Percentiles rank a stretch among this genome's conserved stretches.
Evolutionary conservation across 2,888 invertebrate genomes (phyloP).

Genomic region (Hofmannophila pseudospretella): DNA sequence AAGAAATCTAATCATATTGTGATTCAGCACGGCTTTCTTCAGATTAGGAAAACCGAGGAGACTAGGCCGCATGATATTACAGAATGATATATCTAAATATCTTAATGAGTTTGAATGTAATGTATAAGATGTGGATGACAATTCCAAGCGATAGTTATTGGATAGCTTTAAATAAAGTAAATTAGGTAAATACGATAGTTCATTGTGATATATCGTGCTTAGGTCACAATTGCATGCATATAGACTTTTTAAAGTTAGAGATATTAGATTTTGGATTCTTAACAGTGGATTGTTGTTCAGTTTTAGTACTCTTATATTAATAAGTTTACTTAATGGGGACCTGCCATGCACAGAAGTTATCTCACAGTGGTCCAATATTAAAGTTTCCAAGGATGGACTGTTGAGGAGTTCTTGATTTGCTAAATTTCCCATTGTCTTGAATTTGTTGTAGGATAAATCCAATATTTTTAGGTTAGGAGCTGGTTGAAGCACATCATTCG

Average conservation of each 20-base stretch:
- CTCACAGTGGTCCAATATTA: conserved; percentile 80
- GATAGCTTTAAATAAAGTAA: conserved; percentile 80
- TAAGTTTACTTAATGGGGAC: conserved; percentile 68
- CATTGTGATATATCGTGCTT: conserved; percentile 63
- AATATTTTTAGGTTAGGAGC: conserved; percentile 74
- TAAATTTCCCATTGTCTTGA: conserved; percentile 70
- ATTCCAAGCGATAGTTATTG: conserved; percentile 77
- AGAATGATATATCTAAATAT: conserved; percentile 79
- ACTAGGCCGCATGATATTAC: conserved; percentile 79
- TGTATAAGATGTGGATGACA: conserved; percentile 52
- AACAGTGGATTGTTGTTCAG: conserved; percentile 72
- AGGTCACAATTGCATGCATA: conserved; percentile 79
- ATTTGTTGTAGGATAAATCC: conserved; percentile 81
- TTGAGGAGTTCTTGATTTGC: conserved; percentile 72
- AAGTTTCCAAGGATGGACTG: conserved; percentile 75
- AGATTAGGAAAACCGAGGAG: conserved; percentile 80
- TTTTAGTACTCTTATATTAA: conserved; percentile 71
- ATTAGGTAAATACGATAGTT: conserved; percentile 76
- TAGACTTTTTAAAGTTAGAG: conserved; percentile 69
- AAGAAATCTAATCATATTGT: conserved; percentile 80
- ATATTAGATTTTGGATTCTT: conserved; percentile 65
- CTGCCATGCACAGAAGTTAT: conserved; percentile 73
- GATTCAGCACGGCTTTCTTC: conserved; percentile 75
- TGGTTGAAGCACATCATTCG: conserved; percentile 66
- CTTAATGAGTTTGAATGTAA: conserved; percentile 73